Evolutionary conservation across 2,797 vertebrate genomes (phyloP).

Genomic region (Manis javanica): DNA sequence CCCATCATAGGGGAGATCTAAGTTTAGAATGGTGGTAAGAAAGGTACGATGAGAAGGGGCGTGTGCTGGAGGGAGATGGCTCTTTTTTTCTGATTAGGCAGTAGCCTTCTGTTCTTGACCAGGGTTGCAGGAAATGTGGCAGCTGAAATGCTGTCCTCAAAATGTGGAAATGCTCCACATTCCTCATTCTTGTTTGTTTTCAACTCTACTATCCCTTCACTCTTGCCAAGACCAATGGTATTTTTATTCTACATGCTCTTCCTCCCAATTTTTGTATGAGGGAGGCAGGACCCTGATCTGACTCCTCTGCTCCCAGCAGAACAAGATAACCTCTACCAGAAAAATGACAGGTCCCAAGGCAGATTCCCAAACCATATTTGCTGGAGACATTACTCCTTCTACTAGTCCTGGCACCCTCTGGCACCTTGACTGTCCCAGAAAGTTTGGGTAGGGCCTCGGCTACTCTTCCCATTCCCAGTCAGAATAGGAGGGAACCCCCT

Average conservation of each 20-base stretch:
- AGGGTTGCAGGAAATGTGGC: neutral
- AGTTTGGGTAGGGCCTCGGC: neutral
- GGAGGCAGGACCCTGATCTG: neutral
- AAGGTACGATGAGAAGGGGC: neutral
- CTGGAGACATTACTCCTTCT: neutral
- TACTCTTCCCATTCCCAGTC: neutral
- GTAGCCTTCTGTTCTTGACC: neutral
- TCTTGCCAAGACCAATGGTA: neutral
- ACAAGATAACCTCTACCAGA: constrained; percentile 1
- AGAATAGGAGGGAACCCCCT: neutral
- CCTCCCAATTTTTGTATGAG: neutral
- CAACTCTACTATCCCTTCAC: neutral
- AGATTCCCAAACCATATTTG: neutral
- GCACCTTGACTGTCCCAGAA: neutral
- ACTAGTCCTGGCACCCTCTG: neutral
- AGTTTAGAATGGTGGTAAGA: constrained; percentile 12
- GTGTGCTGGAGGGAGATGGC: neutral
- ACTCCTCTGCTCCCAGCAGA: neutral
- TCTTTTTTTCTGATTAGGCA: neutral
- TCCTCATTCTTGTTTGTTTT: neutral
- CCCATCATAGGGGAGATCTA: neutral
- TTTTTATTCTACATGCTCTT: neutral
- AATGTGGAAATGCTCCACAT: neutral
- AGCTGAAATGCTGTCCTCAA: constrained; percentile 10
- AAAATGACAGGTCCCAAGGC: neutral